A percentile compares a stretch with the other conserved stretches of the same genome.
phyloP scores from a whole-genome alignment of 2,888 invertebrate species.

The Dicycla oo region DNA sequence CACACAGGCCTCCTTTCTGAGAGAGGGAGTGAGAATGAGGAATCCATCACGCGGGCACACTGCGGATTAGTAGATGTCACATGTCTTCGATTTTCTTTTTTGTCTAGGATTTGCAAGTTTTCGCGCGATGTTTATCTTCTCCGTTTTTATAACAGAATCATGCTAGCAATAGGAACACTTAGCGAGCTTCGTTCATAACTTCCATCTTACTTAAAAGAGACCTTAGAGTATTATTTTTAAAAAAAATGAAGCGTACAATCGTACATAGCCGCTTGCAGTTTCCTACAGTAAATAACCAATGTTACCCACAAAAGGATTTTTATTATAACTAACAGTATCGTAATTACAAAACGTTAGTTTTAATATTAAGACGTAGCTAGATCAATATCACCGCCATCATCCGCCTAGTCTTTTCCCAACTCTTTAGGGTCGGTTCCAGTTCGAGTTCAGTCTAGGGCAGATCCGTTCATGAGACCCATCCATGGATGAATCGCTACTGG shows the following conservation, averaged over 20 bases:
- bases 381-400: not conserved
- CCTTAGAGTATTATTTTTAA: not conserved
- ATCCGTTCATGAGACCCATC: not conserved
- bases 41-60: not conserved
- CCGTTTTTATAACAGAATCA: not conserved
- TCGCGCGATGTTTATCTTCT: not conserved
- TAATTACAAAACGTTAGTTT: constrained; percentile 7
- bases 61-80: not conserved
- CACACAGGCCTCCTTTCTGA: not conserved
- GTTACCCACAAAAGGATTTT: constrained; percentile 14
- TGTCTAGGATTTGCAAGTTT: no score
- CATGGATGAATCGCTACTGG: not conserved
- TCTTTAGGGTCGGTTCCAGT: not conserved
- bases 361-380: not conserved
- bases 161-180: not conserved
- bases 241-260: no score
- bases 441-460: not conserved
- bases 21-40: no score
- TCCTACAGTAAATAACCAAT: not conserved
- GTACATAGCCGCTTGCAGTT: not conserved
- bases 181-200: no score
- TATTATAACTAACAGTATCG: constrained; percentile 10
- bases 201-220: no score
- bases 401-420: not conserved
- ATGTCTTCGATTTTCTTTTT: not conserved